Conservation (phyloP, 1,140 invertebrate genomes). For the Heliconius congener region DNA sequence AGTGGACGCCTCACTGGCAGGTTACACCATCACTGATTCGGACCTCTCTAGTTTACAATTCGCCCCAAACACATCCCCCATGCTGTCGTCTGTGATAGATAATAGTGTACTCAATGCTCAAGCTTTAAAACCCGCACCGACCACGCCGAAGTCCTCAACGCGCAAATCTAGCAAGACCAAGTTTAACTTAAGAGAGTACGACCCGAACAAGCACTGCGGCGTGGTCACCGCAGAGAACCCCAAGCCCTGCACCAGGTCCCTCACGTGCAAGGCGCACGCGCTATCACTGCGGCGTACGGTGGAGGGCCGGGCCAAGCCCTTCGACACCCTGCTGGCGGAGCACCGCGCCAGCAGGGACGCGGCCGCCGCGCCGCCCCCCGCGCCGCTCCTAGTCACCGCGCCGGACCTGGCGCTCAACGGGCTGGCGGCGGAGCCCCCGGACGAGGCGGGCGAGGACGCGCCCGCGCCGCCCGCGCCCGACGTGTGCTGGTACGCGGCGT, state of each 20-base stretch:
- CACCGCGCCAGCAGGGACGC: conserved; percentile 84
- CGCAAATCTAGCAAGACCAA: conserved; percentile 83
- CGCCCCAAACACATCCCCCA: conserved; percentile 57
- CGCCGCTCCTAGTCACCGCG: conserved; percentile 8
- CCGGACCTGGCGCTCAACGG: conserved; percentile 66
- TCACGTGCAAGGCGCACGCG: conserved; percentile 93
- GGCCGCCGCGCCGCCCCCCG: conserved; percentile 43
- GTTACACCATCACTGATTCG: conserved; percentile 62
- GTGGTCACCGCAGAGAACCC: conserved; percentile 86
- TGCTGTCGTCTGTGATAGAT: conserved; percentile 61
- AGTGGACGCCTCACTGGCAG: conserved; percentile 52
- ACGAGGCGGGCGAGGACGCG: conserved; percentile 59
- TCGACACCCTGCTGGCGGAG: conserved; percentile 90
- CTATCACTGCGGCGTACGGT: conserved; percentile 88
- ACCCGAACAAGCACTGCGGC: conserved; percentile 91
- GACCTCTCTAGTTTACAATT: conserved; percentile 68
- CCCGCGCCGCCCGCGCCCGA: conserved; percentile 70
- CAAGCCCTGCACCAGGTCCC: conserved; percentile 89
- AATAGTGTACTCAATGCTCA: conserved; percentile 55
- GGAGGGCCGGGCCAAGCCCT: conserved; percentile 87
- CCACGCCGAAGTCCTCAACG: conserved; percentile 66
- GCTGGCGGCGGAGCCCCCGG: conserved; percentile 60
- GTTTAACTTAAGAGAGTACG: conserved; percentile 87
- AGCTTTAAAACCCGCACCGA: conserved; percentile 56
- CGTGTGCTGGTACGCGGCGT: conserved; percentile 74